Evolutionary conservation across 2,113 vertebrate genomes (phyloP), one percentile per base, ranked within the genome.

Genomic region (Oenanthe oenanthe): DNA sequence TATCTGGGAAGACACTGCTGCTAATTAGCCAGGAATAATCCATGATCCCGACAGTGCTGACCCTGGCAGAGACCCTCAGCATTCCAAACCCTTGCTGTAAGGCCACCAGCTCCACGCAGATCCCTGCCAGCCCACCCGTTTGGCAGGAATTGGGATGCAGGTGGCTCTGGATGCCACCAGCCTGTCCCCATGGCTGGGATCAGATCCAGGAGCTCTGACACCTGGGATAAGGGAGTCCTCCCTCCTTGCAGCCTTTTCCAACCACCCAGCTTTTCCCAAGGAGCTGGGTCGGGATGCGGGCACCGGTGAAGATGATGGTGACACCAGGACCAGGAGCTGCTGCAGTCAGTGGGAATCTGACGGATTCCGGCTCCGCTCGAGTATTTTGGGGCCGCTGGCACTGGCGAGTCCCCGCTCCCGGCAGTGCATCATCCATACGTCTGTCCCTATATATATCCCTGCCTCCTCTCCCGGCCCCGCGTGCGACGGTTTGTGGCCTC

Each of bases 381-480:
- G 29, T 32, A 68, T 90, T 72, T 82, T 1, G 45, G 95, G 86
- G 83, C 31, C 4, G 13, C 62, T 91, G 95, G 77, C 85, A 81
- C 12, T 4, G 8, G 3, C 1, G 14, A 61, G 87, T 50, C 83
- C 62, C 43, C 3, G 42, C 92, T 63, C 2, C 67, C 26, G 7
- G 81, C 70, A 13, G 63, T 50, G 87, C 88, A 87, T 94, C 93
- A 95, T 88, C 93, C 93, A 22, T 92, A 70, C 89, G 86, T 76
- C 94, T 77, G 86, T 80, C 79, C n/a, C 88, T 95, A 92, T 91
- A 88, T 86, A 91, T 92, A 95, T 79, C 85, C 66, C 93, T 85
- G 62, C 92, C 93, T 42, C 16, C 85, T 47, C 88, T 5, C 58
- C 50, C 20, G 3, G 21, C 66, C 74, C 85, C 7, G 38, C 17